These are phyloP conservation scores for Stenurella melanura DNA, from an alignment of 2,888 invertebrate species.

Conservation along the genomic window DNA sequence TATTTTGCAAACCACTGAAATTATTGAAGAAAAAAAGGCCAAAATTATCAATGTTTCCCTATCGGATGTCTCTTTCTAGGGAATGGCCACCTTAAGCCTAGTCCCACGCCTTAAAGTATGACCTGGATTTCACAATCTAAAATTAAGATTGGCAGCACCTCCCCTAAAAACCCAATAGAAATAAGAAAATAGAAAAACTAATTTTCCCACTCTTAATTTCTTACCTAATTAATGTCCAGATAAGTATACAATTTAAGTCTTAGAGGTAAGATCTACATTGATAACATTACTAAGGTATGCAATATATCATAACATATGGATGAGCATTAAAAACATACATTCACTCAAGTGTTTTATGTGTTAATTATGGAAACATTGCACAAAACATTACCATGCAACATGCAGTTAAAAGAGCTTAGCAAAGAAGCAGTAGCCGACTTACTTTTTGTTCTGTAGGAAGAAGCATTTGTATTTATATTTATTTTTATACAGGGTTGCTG, in stretches of 20 bases:
- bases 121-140: too few relatives aligned
- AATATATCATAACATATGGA: not conserved
- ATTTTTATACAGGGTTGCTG: constrained; percentile 29
- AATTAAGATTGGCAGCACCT: too few relatives aligned
- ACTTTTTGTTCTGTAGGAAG: constrained; percentile 22
- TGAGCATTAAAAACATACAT: constrained; percentile 11
- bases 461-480: constrained; percentile 13
- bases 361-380: constrained; percentile 13
- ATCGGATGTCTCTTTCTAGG: too few relatives aligned
- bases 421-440: constrained; percentile 51
- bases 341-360: constrained; percentile 3
- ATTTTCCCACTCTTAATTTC: too few relatives aligned
- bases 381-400: constrained; percentile 31
- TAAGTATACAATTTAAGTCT: not conserved
- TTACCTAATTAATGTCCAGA: too few relatives aligned
- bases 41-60: too few relatives aligned
- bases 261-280: not conserved
- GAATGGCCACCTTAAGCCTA: too few relatives aligned
- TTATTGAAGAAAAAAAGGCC: too few relatives aligned
- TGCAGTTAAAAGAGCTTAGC: constrained; percentile 51
- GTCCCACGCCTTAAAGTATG: too few relatives aligned
- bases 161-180: too few relatives aligned
- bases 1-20: too few relatives aligned
- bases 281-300: not conserved
- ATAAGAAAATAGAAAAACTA: too few relatives aligned